Conservation (phyloP, 1,140 invertebrate genomes). For the Paraescarpia echinospica region DNA sequence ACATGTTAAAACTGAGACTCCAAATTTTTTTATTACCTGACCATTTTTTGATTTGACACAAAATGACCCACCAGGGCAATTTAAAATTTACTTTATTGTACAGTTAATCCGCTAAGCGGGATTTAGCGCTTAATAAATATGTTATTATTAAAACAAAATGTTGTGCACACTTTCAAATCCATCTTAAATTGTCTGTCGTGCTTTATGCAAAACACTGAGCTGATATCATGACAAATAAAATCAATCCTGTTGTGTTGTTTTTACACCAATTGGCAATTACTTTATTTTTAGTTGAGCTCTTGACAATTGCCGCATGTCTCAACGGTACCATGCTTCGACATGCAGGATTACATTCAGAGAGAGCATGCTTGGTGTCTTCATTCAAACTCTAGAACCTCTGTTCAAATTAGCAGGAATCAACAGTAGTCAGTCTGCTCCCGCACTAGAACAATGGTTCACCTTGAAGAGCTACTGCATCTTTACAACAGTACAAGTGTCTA, state of each 20-base stretch:
- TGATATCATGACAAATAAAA: background rate
- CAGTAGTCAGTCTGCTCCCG: too few species aligned
- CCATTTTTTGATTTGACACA: too few species aligned
- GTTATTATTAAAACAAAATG: too few species aligned
- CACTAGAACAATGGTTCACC: background rate
- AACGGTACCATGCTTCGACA: too few species aligned
- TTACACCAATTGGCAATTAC: background rate
- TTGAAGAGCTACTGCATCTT: background rate
- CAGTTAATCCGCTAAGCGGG: too few species aligned
- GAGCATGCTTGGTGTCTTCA: background rate
- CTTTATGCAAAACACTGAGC: background rate
- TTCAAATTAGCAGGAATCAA: background rate
- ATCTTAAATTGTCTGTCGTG: too few species aligned
- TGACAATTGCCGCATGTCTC: background rate
- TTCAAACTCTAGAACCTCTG: background rate
- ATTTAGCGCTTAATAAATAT: too few species aligned
- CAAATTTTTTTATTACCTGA: too few species aligned
- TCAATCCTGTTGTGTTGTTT: background rate
- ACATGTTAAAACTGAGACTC: too few species aligned
- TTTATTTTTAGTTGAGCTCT: background rate
- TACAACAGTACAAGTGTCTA: background rate
- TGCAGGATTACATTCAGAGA: background rate
- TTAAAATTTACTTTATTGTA: too few species aligned
- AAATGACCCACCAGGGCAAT: too few species aligned
- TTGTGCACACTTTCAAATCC: too few species aligned